Evolutionary conservation across 1,140 invertebrate species (phyloP), one percentile per base, ranked within the genome.

Genomic region (Alviniconcha marisindica): DNA sequence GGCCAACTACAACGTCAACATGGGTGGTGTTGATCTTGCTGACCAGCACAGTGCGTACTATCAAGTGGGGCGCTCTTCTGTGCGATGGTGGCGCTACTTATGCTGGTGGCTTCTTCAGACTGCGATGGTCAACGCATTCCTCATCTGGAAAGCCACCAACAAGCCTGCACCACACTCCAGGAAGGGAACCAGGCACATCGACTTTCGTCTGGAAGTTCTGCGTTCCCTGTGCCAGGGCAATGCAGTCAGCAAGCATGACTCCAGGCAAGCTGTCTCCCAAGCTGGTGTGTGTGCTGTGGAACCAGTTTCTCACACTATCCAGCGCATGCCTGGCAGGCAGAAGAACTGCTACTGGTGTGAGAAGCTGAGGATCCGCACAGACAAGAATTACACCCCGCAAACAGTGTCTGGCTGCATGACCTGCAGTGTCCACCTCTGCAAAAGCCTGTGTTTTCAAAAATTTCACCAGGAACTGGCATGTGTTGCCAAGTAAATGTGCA

Each of bases 61-160:
- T 33, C 66, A 28, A 24, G n/a, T 84, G 4, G 83, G 83, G 1
- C 40, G 54, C 0, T 4, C 66, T 14, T 40, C 38, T n/a, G 28
- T 73, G 10, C 48, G 54, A 15, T 84, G 77, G 83, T 79, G 77
- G 83, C n/a, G 77, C 2, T 84, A 84, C 69, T 18, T 79, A 1
- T 38, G 74, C 14, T 81, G 83, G 83, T 80, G 44, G 40, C 42
- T 83, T 1, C 28, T 83, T 1, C 60, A 83, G 44, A 80, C 38
- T 2, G 48, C 83, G 4, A 83, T 40, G n/a, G 28, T 83, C 21
- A 83, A 83, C 40, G 14, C 73, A 3, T 82, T 54, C 38, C 40
- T 82, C 31, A 28, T 82, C 36, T 51, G 31, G 42, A 82, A 76
- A 40, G 2, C 14, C 7, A 76, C 31, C 63, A 38, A 48, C 42